Evolutionary conservation across 2,797 vertebrate genomes (phyloP).

Genomic region (Malacoraja senta): DNA sequence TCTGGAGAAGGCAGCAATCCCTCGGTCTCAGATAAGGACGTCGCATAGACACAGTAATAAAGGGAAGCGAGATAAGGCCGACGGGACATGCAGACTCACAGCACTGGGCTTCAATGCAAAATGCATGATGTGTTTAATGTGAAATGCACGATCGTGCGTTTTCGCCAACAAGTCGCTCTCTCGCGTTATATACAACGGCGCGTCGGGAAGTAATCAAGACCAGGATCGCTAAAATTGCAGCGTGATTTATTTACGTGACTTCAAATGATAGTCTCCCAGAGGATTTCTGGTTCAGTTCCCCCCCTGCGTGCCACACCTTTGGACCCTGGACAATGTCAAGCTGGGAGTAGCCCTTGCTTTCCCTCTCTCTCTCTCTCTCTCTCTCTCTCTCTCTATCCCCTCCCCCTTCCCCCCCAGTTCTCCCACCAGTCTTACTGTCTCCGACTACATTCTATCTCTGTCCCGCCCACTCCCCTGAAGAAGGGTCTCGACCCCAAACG

Average conservation of each 20-base stretch:
- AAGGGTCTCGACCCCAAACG: no score
- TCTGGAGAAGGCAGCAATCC: neutral
- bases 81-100: neutral
- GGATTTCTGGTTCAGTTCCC: neutral
- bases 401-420: no score
- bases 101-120: neutral
- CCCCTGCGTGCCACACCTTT: neutral
- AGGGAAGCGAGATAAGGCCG: neutral
- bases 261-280: neutral
- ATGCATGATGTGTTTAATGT: neutral
- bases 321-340: neutral
- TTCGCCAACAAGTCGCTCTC: neutral
- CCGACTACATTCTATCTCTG: no score
- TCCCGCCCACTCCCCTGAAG: no score
- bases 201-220: neutral
- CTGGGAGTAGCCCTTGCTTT: neutral
- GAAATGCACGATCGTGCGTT: neutral
- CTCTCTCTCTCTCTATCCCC: no score
- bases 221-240: neutral
- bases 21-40: neutral
- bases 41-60: neutral
- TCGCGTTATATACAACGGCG: neutral
- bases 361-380: no score
- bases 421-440: no score
- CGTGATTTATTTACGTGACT: neutral